Evolutionary conservation across 2,113 vertebrate genomes (phyloP).

Genomic region (Neolamprologus toae): DNA sequence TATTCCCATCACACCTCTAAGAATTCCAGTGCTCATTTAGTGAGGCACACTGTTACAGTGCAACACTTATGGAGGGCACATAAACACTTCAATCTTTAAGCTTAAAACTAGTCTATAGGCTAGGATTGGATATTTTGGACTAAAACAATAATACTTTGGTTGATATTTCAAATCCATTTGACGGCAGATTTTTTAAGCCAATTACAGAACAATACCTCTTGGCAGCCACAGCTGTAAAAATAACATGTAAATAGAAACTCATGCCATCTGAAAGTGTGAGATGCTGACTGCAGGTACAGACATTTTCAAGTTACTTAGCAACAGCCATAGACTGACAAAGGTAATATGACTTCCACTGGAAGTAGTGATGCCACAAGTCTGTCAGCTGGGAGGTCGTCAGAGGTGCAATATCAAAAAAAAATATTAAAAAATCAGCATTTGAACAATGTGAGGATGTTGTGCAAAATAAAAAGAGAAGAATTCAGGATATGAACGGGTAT

Average conservation of each 20-base stretch:
- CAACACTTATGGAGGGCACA: background rate
- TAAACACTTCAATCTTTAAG: background rate
- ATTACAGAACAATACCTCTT: background rate
- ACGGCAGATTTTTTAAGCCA: background rate
- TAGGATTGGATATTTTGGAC: background rate
- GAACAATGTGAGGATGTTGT: constrained; percentile 39
- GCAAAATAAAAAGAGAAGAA: background rate
- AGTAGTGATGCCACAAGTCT: background rate
- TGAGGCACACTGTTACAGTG: background rate
- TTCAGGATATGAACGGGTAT: constrained; percentile 30
- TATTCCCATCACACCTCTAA: background rate
- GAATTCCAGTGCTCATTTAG: background rate
- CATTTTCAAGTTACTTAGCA: constrained; percentile 48
- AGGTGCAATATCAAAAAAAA: background rate
- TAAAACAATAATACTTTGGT: background rate
- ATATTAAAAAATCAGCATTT: background rate
- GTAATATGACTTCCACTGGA: background rate
- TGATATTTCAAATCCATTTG: background rate
- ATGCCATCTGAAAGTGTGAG: background rate
- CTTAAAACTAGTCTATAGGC: background rate
- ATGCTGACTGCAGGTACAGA: constrained; percentile 22
- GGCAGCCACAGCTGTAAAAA: background rate
- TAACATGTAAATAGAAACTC: background rate
- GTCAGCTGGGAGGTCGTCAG: background rate
- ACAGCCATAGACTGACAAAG: constrained; percentile 7